Percentiles rank a stretch among this genome's conserved stretches.
phyloP scores from a whole-genome alignment of 1,140 invertebrate species.

The Coelopa frigida region DNA sequence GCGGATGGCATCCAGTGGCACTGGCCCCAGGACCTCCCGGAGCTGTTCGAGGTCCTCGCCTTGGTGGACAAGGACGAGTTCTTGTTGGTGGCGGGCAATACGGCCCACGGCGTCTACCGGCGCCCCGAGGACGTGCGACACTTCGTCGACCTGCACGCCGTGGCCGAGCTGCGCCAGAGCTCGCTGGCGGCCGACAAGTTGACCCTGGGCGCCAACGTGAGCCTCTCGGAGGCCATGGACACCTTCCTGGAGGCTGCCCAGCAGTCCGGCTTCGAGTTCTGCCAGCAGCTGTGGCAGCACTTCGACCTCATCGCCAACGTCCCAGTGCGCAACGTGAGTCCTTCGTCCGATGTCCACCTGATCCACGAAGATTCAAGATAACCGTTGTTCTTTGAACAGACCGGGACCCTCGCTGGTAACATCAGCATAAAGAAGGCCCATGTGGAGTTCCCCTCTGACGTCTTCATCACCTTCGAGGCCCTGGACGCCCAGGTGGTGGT shows the following conservation, averaged over 20 bases:
- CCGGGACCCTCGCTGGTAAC: conserved; percentile 70
- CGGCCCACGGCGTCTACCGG: conserved; percentile 54
- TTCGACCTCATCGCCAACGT: conserved; percentile 60
- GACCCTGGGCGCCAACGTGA: conserved; percentile 54
- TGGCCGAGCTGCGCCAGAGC: conserved; percentile 52
- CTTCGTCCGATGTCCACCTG: too few relatives aligned
- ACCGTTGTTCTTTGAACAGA: conserved; percentile 59
- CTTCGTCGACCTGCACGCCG: conserved; percentile 60
- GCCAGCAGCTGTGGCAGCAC: conserved; percentile 40
- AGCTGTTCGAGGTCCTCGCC: conserved; percentile 56
- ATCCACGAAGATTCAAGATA: too few relatives aligned
- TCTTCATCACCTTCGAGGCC: conserved; percentile 58
- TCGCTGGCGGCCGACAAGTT: conserved; percentile 46
- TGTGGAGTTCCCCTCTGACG: conserved; percentile 66
- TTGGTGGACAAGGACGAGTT: conserved; percentile 60
- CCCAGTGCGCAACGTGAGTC: conserved; percentile 59
- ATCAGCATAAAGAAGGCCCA: conserved; percentile 66
- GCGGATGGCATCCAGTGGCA: conserved; percentile 5
- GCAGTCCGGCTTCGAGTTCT: conserved; percentile 45
- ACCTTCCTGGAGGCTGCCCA: conserved; percentile 49
- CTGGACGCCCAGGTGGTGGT: too few relatives aligned
- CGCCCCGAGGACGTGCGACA: conserved; percentile 44
- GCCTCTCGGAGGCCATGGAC: conserved; percentile 54
- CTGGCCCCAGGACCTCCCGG: conserved; percentile 47
- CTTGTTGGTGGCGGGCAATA: conserved; percentile 47